These are phyloP conservation scores for Sebastes paucispinis DNA, from an alignment of 2,797 vertebrate genomes.

Conservation along the genomic window DNA sequence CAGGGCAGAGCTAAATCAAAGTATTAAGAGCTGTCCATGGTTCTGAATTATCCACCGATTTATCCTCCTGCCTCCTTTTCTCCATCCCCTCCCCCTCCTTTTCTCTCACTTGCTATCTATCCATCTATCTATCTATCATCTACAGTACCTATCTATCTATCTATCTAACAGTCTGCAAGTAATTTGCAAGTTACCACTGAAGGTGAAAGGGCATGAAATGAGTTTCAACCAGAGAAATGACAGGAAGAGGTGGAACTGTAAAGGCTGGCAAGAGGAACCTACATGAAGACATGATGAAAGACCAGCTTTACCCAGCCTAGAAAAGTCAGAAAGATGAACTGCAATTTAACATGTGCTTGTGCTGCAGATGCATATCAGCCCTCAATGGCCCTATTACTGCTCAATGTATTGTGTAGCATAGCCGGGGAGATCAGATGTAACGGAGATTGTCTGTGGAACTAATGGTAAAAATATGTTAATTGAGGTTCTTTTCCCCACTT, in stretches of 20 bases:
- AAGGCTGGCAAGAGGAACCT: neutral
- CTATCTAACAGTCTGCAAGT: neutral
- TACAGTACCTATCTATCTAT: neutral
- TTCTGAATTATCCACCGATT: conserved; percentile 27
- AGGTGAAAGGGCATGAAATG: neutral
- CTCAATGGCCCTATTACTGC: conserved; percentile 7
- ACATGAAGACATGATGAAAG: conserved; percentile 14
- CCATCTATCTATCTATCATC: conserved; percentile 5
- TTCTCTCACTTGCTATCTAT: neutral
- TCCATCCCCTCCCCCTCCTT: neutral
- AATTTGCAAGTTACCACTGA: neutral
- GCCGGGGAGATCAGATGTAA: conserved; percentile 13
- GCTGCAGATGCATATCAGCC: conserved; percentile 17
- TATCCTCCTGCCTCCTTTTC: neutral
- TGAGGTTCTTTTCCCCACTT: neutral
- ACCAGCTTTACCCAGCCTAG: neutral
- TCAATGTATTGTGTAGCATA: neutral
- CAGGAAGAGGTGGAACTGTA: neutral
- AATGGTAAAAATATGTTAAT: conserved; percentile 18
- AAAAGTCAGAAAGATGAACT: conserved; percentile 24
- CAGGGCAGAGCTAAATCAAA: conserved; percentile 25
- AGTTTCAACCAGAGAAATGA: neutral
- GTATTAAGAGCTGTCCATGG: conserved; percentile 31
- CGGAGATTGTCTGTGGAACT: conserved; percentile 27
- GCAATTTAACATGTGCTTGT: conserved; percentile 17